Conservation (phyloP, 2,888 invertebrate genomes). For the Linyphia triangularis region DNA sequence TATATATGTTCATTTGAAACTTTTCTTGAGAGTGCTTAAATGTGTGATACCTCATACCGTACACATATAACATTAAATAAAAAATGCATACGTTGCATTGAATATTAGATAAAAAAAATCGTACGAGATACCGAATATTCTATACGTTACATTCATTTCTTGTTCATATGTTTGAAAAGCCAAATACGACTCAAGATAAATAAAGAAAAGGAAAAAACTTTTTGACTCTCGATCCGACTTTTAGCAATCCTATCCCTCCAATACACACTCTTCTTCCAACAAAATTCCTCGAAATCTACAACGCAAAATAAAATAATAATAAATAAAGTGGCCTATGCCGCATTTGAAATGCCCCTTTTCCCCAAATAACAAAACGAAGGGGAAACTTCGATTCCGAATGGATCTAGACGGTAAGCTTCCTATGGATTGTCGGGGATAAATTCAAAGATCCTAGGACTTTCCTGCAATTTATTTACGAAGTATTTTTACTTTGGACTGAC, state of each 20-base stretch:
- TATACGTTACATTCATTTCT: background rate
- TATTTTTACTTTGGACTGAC: background rate
- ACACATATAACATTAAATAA: too few species aligned
- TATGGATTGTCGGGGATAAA: background rate
- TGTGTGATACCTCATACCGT: too few species aligned
- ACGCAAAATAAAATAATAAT: background rate
- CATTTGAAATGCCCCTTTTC: constrained; percentile 1
- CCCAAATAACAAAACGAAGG: constrained; percentile 10
- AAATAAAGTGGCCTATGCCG: constrained; percentile 3
- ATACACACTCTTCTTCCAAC: background rate
- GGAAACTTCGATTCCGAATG: background rate
- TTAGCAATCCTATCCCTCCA: background rate
- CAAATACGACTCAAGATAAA: background rate
- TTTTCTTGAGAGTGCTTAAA: too few species aligned
- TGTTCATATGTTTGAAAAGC: background rate
- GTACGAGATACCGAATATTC: too few species aligned
- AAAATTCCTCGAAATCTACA: background rate
- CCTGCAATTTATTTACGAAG: constrained; percentile 9
- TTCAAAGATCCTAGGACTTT: constrained; percentile 3
- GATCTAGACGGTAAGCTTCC: background rate
- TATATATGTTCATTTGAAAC: too few species aligned
- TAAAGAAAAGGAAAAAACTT: background rate
- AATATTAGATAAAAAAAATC: too few species aligned
- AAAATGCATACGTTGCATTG: background rate
- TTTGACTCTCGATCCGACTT: background rate